Conservation (phyloP, 2,113 vertebrate genomes). For the Rhabdornis inornatus region DNA sequence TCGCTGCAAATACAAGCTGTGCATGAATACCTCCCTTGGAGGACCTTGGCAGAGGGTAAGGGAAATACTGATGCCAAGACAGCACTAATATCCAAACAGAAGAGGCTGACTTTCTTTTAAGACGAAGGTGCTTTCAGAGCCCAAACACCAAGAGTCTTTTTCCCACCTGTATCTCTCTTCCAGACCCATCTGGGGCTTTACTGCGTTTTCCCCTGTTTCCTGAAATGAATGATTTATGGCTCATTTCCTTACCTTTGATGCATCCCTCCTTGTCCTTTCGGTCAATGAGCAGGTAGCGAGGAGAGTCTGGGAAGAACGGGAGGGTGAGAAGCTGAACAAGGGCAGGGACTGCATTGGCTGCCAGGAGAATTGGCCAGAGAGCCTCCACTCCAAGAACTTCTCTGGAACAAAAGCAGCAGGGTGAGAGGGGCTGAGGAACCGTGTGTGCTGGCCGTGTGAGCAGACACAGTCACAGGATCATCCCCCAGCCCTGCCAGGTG, state of each 20-base stretch:
- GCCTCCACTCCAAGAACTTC: slow-evolving; percentile 76
- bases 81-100: neutral
- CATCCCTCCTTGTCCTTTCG: slow-evolving; percentile 73
- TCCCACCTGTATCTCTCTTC: neutral
- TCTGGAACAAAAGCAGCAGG: slow-evolving; percentile 58
- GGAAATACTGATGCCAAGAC: neutral
- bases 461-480: rapidly evolving
- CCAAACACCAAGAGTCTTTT: neutral
- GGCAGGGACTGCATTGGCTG: slow-evolving; percentile 62
- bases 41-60: neutral
- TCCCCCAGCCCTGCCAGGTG: rapidly evolving
- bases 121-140: neutral
- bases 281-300: slow-evolving; percentile 80
- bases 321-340: slow-evolving; percentile 77
- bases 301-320: slow-evolving; percentile 83
- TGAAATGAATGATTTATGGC: neutral
- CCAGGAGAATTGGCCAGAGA: slow-evolving; percentile 78
- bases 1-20: neutral
- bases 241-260: slow-evolving; percentile 68
- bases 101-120: neutral
- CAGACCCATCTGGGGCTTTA: neutral
- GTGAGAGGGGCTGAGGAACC: neutral
- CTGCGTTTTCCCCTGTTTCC: neutral
- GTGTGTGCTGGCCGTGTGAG: neutral
- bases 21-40: neutral